These are phyloP conservation scores for Crotalus helleri DNA, from an alignment of 2,113 vertebrate genomes.

Conservation along the genomic window DNA sequence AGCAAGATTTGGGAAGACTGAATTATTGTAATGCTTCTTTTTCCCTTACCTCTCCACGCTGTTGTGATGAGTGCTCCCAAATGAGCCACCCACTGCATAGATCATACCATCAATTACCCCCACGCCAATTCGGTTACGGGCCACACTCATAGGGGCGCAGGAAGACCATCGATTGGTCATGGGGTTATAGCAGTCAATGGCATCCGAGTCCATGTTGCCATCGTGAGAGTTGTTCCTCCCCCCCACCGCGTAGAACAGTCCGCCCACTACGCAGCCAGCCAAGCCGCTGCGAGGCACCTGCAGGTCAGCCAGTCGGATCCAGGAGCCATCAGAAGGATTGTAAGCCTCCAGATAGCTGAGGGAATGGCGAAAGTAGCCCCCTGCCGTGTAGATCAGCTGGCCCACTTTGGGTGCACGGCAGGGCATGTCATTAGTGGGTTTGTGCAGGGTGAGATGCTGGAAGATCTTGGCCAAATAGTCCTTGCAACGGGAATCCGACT, in stretches of 20 bases:
- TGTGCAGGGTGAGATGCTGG: slow-evolving; percentile 90
- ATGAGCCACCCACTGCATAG: slow-evolving; percentile 89
- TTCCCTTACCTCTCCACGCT: slow-evolving; percentile 86
- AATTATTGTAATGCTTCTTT: slow-evolving; percentile 32
- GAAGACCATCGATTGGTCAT: slow-evolving; percentile 92
- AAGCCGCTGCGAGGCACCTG: slow-evolving; percentile 87
- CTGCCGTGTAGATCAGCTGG: slow-evolving; percentile 88
- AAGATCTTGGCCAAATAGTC: slow-evolving; percentile 91
- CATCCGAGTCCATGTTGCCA: slow-evolving; percentile 88
- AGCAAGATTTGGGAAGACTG: neutral
- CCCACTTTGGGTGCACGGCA: slow-evolving; percentile 83
- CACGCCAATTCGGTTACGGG: slow-evolving; percentile 88
- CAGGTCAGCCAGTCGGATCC: slow-evolving; percentile 83
- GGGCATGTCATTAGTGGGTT: slow-evolving; percentile 74
- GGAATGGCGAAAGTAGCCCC: slow-evolving; percentile 87
- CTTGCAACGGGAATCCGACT: slow-evolving; percentile 84
- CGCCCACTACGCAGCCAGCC: slow-evolving; percentile 87
- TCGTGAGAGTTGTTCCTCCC: slow-evolving; percentile 89
- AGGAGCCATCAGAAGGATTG: slow-evolving; percentile 75
- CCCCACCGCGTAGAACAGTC: slow-evolving; percentile 88
- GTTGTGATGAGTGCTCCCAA: slow-evolving; percentile 89
- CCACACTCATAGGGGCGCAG: slow-evolving; percentile 87
- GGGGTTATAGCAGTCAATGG: slow-evolving; percentile 91
- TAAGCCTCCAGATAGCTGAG: slow-evolving; percentile 87
- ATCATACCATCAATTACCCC: slow-evolving; percentile 91